A percentile compares a stretch with the other conserved stretches of the same genome.
phyloP scores from a whole-genome alignment of 2,888 invertebrate genomes.

The Pycnomerus fuliginosus region DNA sequence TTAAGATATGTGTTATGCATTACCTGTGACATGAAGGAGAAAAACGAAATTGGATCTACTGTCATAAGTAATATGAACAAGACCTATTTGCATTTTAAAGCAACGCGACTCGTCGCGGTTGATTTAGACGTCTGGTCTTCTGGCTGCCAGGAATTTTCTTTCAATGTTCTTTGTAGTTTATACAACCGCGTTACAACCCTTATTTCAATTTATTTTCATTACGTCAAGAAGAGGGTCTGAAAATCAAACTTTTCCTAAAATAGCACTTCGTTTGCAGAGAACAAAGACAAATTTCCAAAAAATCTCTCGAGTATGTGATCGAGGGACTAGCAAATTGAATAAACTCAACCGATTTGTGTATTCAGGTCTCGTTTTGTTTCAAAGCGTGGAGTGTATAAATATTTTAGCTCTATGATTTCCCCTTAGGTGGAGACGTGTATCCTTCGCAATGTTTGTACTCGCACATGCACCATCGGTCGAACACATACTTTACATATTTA shows the following conservation, averaged over 20 bases:
- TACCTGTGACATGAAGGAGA: conserved; percentile 12
- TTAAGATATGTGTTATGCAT: conserved; percentile 7
- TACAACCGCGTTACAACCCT: too few species aligned
- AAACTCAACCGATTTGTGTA: conserved; percentile 36
- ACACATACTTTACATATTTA: too few species aligned
- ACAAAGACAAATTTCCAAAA: conserved; percentile 19
- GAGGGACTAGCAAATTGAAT: conserved; percentile 28
- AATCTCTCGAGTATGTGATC: conserved; percentile 23
- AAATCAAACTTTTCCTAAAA: too few species aligned
- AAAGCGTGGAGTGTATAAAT: conserved; percentile 35
- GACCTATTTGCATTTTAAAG: conserved; percentile 22
- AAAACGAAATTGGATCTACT: conserved; percentile 15
- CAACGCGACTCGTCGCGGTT: conserved; percentile 6
- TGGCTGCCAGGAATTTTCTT: too few species aligned
- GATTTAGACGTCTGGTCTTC: conserved; percentile 13
- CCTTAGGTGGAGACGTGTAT: conserved; percentile 36
- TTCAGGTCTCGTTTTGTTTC: conserved; percentile 35
- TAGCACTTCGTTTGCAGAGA: conserved; percentile 16
- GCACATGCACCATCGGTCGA: too few species aligned
- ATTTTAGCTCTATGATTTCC: conserved; percentile 42
- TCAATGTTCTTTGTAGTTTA: too few species aligned
- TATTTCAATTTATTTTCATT: too few species aligned
- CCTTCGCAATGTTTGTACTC: conserved; percentile 21
- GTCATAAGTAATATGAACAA: conserved; percentile 17
- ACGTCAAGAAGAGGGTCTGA: too few species aligned